phyloP scores from a whole-genome alignment of 1,140 invertebrate genomes.

The Lineus longissimus region DNA sequence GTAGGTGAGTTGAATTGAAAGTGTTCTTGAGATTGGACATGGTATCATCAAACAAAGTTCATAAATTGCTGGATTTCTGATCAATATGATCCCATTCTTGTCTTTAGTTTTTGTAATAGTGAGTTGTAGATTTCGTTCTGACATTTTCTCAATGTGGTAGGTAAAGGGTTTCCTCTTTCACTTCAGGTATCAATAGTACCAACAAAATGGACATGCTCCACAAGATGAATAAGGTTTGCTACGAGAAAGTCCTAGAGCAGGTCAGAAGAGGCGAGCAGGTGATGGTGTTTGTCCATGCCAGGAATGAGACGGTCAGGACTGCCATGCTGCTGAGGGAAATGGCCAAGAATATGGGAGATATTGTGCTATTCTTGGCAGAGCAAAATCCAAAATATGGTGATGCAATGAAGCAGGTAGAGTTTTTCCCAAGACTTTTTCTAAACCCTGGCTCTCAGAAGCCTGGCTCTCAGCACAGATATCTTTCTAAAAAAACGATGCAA shows the following conservation, averaged over 20 bases:
- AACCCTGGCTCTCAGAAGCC: too few species aligned
- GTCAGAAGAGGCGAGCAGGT: conserved; percentile 90
- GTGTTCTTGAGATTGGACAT: not conserved
- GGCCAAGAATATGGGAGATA: conserved; percentile 48
- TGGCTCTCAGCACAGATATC: not conserved
- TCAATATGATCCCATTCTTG: not conserved
- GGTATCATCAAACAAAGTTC: not conserved
- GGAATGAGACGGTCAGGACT: conserved; percentile 89
- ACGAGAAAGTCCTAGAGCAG: conserved; percentile 85
- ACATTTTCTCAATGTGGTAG: too few species aligned
- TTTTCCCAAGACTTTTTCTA: too few species aligned
- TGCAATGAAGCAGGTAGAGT: conserved; percentile 45
- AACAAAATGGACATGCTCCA: conserved; percentile 73
- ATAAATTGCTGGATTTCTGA: not conserved
- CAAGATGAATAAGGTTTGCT: conserved; percentile 91
- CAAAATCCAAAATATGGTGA: conserved; percentile 38
- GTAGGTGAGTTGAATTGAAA: conserved; percentile 35
- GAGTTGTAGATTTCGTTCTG: too few species aligned
- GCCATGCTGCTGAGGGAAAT: conserved; percentile 62
- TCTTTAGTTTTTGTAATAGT: too few species aligned
- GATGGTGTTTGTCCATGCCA: conserved; percentile 98
- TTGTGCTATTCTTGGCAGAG: conserved; percentile 46
- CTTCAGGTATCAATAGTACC: conserved; percentile 72
- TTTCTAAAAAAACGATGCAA: too few species aligned
- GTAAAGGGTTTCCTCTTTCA: conserved; percentile 18